Evolutionary conservation across 1,140 invertebrate genomes (phyloP).

Genomic region (Euura saliciscinereae): DNA sequence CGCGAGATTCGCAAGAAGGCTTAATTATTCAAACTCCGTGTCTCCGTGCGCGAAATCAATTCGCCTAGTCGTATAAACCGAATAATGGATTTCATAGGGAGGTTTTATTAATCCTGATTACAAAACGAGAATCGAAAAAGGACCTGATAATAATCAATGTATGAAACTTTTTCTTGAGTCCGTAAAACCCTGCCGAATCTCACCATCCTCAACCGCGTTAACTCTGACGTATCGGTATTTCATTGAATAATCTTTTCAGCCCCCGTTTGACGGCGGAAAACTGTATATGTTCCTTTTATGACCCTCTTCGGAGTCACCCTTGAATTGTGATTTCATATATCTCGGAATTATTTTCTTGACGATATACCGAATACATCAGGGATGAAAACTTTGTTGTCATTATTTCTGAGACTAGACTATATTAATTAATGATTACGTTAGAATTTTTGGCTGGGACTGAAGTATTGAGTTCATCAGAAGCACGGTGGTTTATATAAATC

Average conservation of each 20-base stretch:
- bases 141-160: background rate
- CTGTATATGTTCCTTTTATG: no score
- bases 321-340: no score
- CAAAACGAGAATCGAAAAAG: background rate
- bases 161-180: background rate
- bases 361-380: no score
- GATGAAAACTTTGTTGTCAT: no score
- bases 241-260: background rate
- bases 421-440: no score
- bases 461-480: no score
- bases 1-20: background rate
- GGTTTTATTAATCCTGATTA: background rate
- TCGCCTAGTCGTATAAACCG: background rate
- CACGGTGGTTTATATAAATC: no score
- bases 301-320: no score
- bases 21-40: background rate
- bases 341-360: no score
- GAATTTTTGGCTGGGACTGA: no score
- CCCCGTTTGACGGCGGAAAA: no score
- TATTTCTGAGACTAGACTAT: no score
- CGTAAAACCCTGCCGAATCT: background rate
- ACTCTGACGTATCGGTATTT: background rate
- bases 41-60: conserved; percentile 5
- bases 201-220: background rate
- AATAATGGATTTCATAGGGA: background rate